phyloP scores from a whole-genome alignment of 2,888 invertebrate species.

The Lissocephala sabroskyi region DNA sequence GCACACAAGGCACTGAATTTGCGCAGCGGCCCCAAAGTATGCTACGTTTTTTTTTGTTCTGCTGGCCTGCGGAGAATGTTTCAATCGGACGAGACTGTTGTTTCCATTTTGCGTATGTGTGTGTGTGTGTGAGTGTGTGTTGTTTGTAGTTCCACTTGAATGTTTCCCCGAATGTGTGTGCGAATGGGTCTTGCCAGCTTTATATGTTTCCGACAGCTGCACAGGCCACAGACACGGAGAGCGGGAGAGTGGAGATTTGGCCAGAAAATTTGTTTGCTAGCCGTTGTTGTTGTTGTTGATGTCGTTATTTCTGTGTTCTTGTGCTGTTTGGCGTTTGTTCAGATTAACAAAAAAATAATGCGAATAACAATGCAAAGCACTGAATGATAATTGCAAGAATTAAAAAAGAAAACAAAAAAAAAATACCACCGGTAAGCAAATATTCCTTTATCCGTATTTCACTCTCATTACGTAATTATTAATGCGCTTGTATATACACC shows the following conservation, averaged over 20 bases:
- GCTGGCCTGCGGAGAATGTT: background rate
- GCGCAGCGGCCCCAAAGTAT: slow-evolving; percentile 3
- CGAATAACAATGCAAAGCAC: no score
- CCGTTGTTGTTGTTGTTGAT: slow-evolving; percentile 45
- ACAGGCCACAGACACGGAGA: background rate
- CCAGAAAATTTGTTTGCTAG: slow-evolving; percentile 33
- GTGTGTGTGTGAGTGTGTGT: slow-evolving; percentile 17
- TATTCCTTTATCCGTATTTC: slow-evolving; percentile 26
- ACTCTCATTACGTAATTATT: slow-evolving; percentile 41
- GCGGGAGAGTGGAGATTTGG: slow-evolving; percentile 10
- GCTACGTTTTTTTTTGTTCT: slow-evolving; percentile 12
- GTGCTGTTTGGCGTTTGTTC: slow-evolving; percentile 44
- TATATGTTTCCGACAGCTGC: background rate
- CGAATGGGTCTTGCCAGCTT: background rate
- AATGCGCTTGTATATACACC: slow-evolving; percentile 48
- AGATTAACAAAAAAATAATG: slow-evolving; percentile 32
- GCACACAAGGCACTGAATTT: slow-evolving; percentile 4
- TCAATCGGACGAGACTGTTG: background rate
- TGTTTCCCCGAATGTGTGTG: slow-evolving; percentile 6
- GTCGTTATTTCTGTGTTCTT: slow-evolving; percentile 30
- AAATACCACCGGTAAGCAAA: slow-evolving; percentile 54
- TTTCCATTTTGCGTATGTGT: slow-evolving; percentile 9
- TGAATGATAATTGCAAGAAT: no score
- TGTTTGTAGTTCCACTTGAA: slow-evolving; percentile 7
- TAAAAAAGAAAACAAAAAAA: background rate